Evolutionary conservation across 1,140 invertebrate species (phyloP).

Genomic region (Rhyzopertha dominica): DNA sequence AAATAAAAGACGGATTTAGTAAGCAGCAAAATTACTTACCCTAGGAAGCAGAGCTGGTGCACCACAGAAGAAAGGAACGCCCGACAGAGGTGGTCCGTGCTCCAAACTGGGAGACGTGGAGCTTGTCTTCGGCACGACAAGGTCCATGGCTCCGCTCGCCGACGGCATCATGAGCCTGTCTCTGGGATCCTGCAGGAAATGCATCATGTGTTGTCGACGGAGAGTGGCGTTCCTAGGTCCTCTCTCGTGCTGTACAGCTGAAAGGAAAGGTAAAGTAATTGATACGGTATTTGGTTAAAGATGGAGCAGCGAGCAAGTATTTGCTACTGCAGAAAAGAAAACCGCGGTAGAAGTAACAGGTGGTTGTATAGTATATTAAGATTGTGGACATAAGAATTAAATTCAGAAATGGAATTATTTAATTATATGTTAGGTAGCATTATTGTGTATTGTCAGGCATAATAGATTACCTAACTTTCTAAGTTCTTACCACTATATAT

Average conservation of each 20-base stretch:
- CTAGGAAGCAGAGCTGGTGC: constrained; percentile 28
- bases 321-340: no score
- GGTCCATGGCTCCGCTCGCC: constrained; percentile 48
- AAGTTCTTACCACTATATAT: no score
- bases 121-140: constrained; percentile 52
- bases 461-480: no score
- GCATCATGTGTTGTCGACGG: constrained; percentile 65
- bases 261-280: constrained; percentile 31
- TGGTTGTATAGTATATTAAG: no score
- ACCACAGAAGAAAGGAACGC: constrained; percentile 24
- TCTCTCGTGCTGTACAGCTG: constrained; percentile 96
- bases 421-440: no score
- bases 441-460: no score
- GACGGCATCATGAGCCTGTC: constrained; percentile 35
- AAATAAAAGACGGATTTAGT: constrained; percentile 11
- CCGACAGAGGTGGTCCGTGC: constrained; percentile 24
- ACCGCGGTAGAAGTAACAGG: no score
- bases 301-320: no score
- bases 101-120: no score
- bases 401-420: no score
- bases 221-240: constrained; percentile 93
- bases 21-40: constrained; percentile 5
- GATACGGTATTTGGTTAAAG: not conserved
- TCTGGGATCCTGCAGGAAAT: constrained; percentile 60
- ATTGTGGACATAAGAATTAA: no score